Base-by-base conservation (phyloP, 2,888 invertebrate species). In the Leucophenga montana region DNA sequence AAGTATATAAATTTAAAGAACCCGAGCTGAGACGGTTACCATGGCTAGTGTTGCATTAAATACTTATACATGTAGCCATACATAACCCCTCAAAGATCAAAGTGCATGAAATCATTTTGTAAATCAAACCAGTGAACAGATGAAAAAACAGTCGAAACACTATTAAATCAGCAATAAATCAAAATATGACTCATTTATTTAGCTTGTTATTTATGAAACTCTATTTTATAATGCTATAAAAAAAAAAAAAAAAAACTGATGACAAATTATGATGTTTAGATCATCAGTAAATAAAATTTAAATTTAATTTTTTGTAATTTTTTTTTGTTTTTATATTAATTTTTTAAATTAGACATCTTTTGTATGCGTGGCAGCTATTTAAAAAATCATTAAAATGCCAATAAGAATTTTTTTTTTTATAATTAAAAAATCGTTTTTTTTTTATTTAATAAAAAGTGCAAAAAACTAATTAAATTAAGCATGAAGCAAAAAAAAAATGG, bases 381-480 rank as follows among this genome's bases (percentile, higher is more conserved):
- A 3, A 22, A 56, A 22, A 56, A 27, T 27, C 9, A 31, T 14
- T n/a, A 46, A 27, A 22, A 27, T 14, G 48, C 22, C 53, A 31
- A 50, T 48, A 50, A 48, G 53, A 66, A 66, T 66, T 46, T 61
- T 61, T 68, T 50, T 50, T 14, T 50, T 50, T 50, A 39, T 75
- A 80, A 80, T 79, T 82, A 77, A 80, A 80, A 80, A 57, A 70
- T 73, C 72, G 82, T 83, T 79, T 78, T 75, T 76, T 75, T 78
- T 68, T 50, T 50, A 1, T 50, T 50, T 50, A 18, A 18, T n/a
- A n/a, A 18, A 50, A 39, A 20, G 78, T 75, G 77, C 78, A 77
- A 82, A 66, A 50, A 61, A 72, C 80, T 81, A 81, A 81, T 81
- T 81, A 75, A 81, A 84, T 81, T 81, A 84, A 72, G 69, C 66